A percentile compares a stretch with the other conserved stretches of the same genome.
Evolutionary conservation across 2,113 vertebrate genomes (phyloP).

Genomic region (Anseranas semipalmata): DNA sequence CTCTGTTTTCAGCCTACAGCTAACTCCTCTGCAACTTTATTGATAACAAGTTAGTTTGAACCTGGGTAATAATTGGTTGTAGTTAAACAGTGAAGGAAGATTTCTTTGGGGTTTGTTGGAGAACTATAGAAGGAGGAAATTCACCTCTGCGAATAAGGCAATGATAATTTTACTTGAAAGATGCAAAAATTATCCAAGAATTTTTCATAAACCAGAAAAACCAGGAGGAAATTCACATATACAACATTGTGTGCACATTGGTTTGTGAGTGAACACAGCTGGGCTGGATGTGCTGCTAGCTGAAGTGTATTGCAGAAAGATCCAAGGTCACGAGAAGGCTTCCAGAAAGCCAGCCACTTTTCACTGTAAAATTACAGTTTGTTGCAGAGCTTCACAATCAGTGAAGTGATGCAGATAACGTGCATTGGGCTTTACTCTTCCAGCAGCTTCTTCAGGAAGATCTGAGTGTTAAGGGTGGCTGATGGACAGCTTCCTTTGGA

Average conservation of each 20-base stretch:
- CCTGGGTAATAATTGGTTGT: background rate
- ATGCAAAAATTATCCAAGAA: background rate
- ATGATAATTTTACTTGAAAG: background rate
- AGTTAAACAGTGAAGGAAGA: background rate
- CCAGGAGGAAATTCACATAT: background rate
- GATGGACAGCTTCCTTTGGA: background rate
- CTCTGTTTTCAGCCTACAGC: background rate
- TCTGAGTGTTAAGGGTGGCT: background rate
- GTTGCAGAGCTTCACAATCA: background rate
- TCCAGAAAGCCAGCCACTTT: background rate
- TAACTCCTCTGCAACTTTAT: background rate
- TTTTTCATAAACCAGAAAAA: background rate
- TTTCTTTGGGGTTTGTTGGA: background rate
- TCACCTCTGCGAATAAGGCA: background rate
- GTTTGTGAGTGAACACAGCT: background rate
- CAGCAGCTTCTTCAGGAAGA: background rate
- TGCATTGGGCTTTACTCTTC: background rate
- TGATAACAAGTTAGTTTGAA: background rate
- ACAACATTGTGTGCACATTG: background rate
- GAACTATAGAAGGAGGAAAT: background rate
- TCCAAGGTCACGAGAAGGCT: background rate
- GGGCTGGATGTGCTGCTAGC: background rate
- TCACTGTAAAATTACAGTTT: background rate
- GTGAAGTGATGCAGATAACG: background rate
- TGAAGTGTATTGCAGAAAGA: background rate